Conservation (phyloP, 2,888 invertebrate genomes). For the Amphipoea oculea region DNA sequence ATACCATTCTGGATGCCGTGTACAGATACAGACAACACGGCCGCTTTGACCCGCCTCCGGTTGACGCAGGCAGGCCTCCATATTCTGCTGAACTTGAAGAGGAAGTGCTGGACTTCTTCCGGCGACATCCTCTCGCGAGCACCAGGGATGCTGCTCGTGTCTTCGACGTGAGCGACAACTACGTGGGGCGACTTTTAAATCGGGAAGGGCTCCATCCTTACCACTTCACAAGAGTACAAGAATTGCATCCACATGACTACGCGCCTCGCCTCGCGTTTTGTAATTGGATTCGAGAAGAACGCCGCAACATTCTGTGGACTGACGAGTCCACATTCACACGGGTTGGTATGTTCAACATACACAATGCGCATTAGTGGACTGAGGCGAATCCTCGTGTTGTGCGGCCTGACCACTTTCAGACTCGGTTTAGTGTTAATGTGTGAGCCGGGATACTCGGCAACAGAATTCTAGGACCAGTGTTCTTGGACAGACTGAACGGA, state of each 20-base stretch:
- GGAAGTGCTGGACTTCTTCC: conserved; percentile 3
- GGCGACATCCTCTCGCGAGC: conserved; percentile 7
- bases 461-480: no score
- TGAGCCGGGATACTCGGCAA: no score
- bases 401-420: conserved; percentile 39
- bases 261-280: conserved; percentile 1
- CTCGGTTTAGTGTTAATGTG: conserved; percentile 10
- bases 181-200: background rate
- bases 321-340: conserved; percentile 34
- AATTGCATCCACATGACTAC: conserved; percentile 16
- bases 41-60: background rate
- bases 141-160: background rate
- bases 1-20: conserved; percentile 11
- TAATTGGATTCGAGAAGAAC: conserved; percentile 10
- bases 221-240: background rate
- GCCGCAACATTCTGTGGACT: conserved; percentile 33
- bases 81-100: background rate
- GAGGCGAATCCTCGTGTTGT: conserved; percentile 29
- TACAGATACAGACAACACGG: background rate
- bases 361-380: conserved; percentile 40
- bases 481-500: no score
- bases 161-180: background rate
- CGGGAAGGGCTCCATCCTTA: conserved; percentile 1
- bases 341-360: conserved; percentile 31
- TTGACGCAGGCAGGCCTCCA: conserved; percentile 4